A percentile compares a stretch with the other conserved stretches of the same genome.
phyloP scores from a whole-genome alignment of 2,797 vertebrate genomes.

The Lepidocolaptes lacrymiger region DNA sequence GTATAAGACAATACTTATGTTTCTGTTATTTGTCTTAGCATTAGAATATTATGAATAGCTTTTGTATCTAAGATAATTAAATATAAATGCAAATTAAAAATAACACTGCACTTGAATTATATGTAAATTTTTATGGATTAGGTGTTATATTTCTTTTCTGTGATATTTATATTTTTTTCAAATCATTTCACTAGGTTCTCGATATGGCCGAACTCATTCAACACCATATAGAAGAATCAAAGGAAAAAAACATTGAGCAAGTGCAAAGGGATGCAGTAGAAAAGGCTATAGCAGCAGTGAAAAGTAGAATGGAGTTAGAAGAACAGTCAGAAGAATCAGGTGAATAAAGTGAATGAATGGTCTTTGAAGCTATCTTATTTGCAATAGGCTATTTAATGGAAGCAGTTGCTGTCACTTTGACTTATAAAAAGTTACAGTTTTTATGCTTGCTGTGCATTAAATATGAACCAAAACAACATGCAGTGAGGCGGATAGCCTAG shows the following conservation, averaged over 20 bases:
- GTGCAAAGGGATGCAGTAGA: constrained; percentile 71
- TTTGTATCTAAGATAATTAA: not conserved
- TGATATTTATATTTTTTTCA: not conserved
- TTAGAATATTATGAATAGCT: not conserved
- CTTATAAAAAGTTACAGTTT: not conserved
- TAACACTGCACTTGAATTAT: not conserved
- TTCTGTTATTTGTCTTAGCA: not conserved
- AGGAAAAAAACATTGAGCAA: constrained; percentile 71
- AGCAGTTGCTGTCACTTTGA: not conserved
- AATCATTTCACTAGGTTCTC: constrained; percentile 75
- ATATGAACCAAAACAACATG: not conserved
- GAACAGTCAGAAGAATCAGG: constrained; percentile 60
- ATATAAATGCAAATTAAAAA: not conserved
- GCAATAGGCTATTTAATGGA: not conserved
- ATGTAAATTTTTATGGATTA: not conserved
- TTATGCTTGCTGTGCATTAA: not conserved
- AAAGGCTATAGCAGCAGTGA: constrained; percentile 77
- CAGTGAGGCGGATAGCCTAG: not conserved
- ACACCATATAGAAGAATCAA: constrained; percentile 59
- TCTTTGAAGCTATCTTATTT: not conserved
- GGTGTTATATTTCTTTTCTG: not conserved
- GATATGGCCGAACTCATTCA: constrained; percentile 79
- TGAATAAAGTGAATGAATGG: not conserved
- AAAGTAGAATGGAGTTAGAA: constrained; percentile 67
- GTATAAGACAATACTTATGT: not conserved